Evolutionary conservation across 2,888 invertebrate species (phyloP), one percentile per base, ranked within the genome.

Genomic region (Agriopis aurantiaria): DNA sequence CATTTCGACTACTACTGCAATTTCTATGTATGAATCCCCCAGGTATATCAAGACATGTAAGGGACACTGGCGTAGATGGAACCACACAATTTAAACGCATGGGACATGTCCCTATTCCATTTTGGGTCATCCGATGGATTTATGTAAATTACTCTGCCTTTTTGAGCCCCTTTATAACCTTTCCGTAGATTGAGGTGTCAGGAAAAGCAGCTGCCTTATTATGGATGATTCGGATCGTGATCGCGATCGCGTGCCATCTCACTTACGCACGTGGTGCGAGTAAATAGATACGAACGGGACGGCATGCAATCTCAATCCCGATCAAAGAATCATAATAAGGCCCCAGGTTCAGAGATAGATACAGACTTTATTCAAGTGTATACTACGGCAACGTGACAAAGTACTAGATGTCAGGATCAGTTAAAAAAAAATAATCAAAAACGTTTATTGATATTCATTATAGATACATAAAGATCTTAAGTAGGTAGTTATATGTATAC

Each of bases 11-110:
- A 40, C 48, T 43, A 63, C 10, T 1, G 14, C 48, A 48, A 56
- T 4, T 12, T 49, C 11, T 9, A 9, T 63, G 11, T 17, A 43
- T 58, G 23, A 10, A 49, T 49, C 49, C 45, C 49, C 11, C 48
- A 40, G 61, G 52, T 64, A 14, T 65, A 56, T 11, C 57, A 33
- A 57, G 48, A 40, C 65, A 65, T 57, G 69, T 65, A 62, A 69
- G 46, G 69, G 65, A 57, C 12, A 57, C 7, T 9, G 40, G 49
- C 49, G 43, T 60, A 48, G 43, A 58, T 53, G 51, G 45, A 56
- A 64, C 48, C 53, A 33, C 69, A 65, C 69, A 62, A 69, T 70
- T 70, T 70, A 66, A 70, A 66, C 70, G 70, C 70, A 70, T 63
- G 57, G 65, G 69, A 61, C 69, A 70, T 48, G 43, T 23, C 52